A percentile compares a stretch with the other conserved stretches of the same genome.
phyloP scores from a whole-genome alignment of 2,113 vertebrate genomes.

The Callionymus lyra region DNA sequence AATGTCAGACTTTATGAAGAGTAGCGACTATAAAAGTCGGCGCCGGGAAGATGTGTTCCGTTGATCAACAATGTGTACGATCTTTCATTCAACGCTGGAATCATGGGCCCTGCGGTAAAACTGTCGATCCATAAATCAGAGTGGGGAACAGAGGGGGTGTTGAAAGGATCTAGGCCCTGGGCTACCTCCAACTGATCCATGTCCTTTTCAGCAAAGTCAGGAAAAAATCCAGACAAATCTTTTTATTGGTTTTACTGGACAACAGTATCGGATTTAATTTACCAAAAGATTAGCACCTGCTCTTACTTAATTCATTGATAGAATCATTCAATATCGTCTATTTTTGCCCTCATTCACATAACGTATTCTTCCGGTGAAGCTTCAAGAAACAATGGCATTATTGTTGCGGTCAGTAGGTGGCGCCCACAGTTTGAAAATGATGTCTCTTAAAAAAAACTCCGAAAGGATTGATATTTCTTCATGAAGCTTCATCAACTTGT shows the following conservation, averaged over 20 bases:
- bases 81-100: background rate
- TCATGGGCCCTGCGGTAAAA: conserved; percentile 11
- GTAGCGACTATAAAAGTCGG: background rate
- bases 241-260: conserved; percentile 36
- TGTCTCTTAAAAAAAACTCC: too few relatives aligned
- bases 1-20: conserved; percentile 13
- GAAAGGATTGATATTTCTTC: too few relatives aligned
- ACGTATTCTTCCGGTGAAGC: too few relatives aligned
- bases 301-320: too few relatives aligned
- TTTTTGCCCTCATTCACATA: too few relatives aligned
- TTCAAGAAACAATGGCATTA: too few relatives aligned
- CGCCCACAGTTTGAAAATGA: too few relatives aligned
- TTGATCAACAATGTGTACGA: background rate
- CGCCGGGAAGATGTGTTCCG: background rate
- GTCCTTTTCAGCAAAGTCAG: conserved; percentile 13
- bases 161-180: conserved; percentile 29
- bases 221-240: conserved; percentile 19
- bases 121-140: conserved; percentile 27
- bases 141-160: conserved; percentile 29
- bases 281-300: conserved; percentile 22
- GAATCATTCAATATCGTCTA: too few relatives aligned
- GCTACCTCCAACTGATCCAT: conserved; percentile 34
- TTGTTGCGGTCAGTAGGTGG: too few relatives aligned
- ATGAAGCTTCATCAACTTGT: too few relatives aligned
- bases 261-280: too few relatives aligned